Percentiles rank a stretch among this genome's conserved stretches.
Evolutionary conservation across 2,888 invertebrate genomes (phyloP).

Genomic region (Scaptomyza polygonia): DNA sequence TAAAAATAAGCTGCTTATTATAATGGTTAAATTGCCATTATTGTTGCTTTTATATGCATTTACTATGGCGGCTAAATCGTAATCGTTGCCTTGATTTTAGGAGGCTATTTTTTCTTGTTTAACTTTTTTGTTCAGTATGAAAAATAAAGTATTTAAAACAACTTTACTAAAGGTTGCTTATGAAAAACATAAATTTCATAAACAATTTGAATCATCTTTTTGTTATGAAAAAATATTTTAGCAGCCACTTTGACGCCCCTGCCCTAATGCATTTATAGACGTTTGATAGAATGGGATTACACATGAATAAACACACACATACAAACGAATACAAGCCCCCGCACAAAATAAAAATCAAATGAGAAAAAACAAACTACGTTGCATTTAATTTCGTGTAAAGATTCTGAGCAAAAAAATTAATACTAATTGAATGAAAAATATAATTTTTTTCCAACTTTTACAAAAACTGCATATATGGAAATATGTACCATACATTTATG

Average conservation of each 20-base stretch:
- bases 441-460: background rate
- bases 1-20: slow-evolving; percentile 17
- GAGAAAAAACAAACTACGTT: slow-evolving; percentile 31
- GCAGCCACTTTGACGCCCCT: too few relatives aligned
- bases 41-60: slow-evolving; percentile 8
- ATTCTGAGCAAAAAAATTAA: slow-evolving; percentile 13
- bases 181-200: too few relatives aligned
- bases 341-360: background rate
- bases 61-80: slow-evolving; percentile 9
- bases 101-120: too few relatives aligned
- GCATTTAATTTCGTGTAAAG: slow-evolving; percentile 27
- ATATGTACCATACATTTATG: slow-evolving; percentile 25
- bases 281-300: slow-evolving; percentile 36
- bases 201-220: too few relatives aligned
- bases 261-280: slow-evolving; percentile 12
- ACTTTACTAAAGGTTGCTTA: too few relatives aligned
- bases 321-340: slow-evolving; percentile 2
- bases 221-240: too few relatives aligned
- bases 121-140: too few relatives aligned
- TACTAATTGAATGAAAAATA: slow-evolving; percentile 2
- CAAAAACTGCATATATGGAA: slow-evolving; percentile 31
- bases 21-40: slow-evolving; percentile 18
- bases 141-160: too few relatives aligned
- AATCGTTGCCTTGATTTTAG: too few relatives aligned
- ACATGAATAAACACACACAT: background rate